A percentile compares a stretch with the other conserved stretches of the same genome.
These are phyloP conservation scores for Piaya cayana DNA, from an alignment of 2,113 vertebrate genomes.

Conservation along the genomic window DNA sequence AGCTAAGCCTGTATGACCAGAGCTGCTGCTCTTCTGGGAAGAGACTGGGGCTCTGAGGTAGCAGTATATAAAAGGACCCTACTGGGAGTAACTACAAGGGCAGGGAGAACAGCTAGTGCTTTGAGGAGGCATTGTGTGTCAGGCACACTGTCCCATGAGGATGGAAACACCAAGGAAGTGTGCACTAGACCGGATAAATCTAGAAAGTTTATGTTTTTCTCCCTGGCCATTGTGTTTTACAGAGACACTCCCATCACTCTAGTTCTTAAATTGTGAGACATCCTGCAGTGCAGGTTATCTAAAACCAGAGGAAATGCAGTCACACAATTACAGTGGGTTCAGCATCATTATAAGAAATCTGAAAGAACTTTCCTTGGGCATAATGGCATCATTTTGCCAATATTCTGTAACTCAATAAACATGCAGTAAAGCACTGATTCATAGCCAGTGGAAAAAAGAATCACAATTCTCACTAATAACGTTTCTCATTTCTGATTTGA, in stretches of 20 bases:
- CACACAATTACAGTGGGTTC: background rate
- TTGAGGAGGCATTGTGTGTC: background rate
- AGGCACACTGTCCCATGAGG: background rate
- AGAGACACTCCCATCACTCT: background rate
- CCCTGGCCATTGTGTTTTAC: background rate
- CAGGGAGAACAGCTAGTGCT: background rate
- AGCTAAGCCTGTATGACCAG: background rate
- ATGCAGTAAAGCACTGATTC: background rate
- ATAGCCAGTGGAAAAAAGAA: background rate
- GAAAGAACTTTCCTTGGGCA: background rate
- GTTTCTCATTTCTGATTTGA: constrained; percentile 23
- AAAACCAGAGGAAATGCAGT: background rate
- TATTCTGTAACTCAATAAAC: constrained; percentile 36
- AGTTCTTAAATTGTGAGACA: background rate
- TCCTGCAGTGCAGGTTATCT: background rate
- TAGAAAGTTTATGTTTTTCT: background rate
- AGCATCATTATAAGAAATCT: background rate
- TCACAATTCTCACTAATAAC: background rate
- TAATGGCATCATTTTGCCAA: background rate
- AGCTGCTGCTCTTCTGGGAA: background rate
- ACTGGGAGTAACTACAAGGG: background rate
- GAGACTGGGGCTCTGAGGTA: accelerated
- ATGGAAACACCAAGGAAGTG: background rate
- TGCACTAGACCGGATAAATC: background rate
- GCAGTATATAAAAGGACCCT: background rate